Evolutionary conservation across 2,888 invertebrate species (phyloP).

Genomic region (Drosophila barbarae): DNA sequence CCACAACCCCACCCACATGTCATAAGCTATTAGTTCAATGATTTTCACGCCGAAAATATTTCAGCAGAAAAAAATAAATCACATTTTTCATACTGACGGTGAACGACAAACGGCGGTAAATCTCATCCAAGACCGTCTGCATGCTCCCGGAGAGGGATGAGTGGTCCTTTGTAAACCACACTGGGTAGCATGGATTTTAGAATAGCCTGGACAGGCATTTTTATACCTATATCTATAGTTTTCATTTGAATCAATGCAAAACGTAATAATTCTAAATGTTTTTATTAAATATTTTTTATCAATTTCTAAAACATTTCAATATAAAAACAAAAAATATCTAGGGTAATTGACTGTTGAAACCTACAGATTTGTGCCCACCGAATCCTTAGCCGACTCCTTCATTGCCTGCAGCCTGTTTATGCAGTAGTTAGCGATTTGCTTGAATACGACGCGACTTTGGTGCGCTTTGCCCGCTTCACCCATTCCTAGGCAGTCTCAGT

Average conservation of each 20-base stretch:
- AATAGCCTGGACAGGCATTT: neutral
- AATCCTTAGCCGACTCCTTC: slow-evolving; percentile 60
- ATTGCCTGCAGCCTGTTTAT: slow-evolving; percentile 77
- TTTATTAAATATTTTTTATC: neutral
- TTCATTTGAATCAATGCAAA: neutral
- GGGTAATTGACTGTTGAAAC: slow-evolving; percentile 3
- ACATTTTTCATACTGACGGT: slow-evolving; percentile 39
- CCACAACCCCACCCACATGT: slow-evolving; percentile 42
- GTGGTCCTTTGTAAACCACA: neutral
- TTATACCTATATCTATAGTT: neutral
- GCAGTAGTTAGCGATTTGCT: slow-evolving; percentile 75
- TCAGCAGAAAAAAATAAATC: slow-evolving; percentile 55
- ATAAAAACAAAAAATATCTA: neutral
- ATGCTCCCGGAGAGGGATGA: neutral
- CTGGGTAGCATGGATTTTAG: neutral
- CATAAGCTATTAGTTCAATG: slow-evolving; percentile 75
- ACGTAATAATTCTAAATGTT: neutral
- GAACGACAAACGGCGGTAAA: slow-evolving; percentile 22
- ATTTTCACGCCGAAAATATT: slow-evolving; percentile 69
- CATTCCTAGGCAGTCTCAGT: slow-evolving; percentile 3
- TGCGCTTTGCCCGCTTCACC: slow-evolving; percentile 14
- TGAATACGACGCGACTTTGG: slow-evolving; percentile 37
- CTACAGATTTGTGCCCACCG: slow-evolving; percentile 24
- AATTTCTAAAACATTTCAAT: neutral
- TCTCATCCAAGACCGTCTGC: slow-evolving; percentile 32